A percentile compares a stretch with the other conserved stretches of the same genome.
Conservation (phyloP, 2,113 vertebrate genomes). For the Vulpes lagopus region DNA sequence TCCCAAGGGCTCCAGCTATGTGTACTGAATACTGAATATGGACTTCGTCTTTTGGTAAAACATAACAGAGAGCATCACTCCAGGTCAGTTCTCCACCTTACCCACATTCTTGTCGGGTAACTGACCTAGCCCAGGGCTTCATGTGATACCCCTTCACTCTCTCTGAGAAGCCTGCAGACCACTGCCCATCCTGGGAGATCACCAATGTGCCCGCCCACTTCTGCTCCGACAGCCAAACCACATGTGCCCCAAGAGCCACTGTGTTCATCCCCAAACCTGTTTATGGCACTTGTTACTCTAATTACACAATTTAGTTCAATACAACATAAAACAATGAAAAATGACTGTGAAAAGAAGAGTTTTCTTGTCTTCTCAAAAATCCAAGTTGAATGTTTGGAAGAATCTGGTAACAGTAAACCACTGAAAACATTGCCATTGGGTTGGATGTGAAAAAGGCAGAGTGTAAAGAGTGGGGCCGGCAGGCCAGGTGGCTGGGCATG, state of each 20-base stretch:
- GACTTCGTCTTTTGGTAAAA: not conserved
- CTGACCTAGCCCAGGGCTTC: not conserved
- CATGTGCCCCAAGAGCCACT: not conserved
- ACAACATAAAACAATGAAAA: not conserved
- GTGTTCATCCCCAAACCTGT: not conserved
- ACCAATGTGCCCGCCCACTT: rapidly evolving
- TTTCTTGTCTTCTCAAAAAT: slow-evolving; percentile 9
- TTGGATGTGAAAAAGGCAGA: not conserved
- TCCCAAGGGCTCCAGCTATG: not conserved
- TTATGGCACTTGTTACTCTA: not conserved
- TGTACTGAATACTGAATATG: not conserved
- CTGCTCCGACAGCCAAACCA: not conserved
- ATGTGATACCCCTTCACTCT: not conserved
- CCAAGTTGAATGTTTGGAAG: not conserved
- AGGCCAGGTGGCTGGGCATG: rapidly evolving
- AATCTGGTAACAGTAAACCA: not conserved
- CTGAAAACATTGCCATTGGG: not conserved
- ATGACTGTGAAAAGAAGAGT: not conserved
- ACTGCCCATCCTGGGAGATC: not conserved
- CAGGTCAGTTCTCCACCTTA: not conserved
- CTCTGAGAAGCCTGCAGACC: not conserved
- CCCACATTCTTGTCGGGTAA: not conserved
- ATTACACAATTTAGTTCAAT: slow-evolving; percentile 20
- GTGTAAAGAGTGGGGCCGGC: too few relatives aligned
- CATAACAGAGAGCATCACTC: not conserved